Conservation (phyloP, 2,113 vertebrate genomes). For the Lamprotornis superbus region DNA sequence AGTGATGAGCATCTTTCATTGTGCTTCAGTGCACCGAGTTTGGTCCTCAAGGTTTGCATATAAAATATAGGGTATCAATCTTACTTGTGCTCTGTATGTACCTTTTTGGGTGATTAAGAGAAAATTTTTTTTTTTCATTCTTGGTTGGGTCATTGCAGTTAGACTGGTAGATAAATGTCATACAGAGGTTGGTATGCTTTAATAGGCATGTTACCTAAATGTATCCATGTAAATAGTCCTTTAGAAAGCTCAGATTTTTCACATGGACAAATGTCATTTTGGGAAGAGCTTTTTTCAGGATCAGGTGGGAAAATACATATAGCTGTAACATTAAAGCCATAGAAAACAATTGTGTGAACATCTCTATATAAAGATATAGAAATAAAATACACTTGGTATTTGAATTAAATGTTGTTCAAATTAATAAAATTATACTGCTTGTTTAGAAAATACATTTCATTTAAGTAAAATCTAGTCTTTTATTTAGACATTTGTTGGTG, state of each 20-base stretch:
- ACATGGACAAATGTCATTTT: not conserved
- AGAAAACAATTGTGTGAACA: not conserved
- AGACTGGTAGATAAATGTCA: not conserved
- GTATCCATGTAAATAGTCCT: not conserved
- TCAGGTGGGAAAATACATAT: not conserved
- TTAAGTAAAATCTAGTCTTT: not conserved
- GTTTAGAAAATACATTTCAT: not conserved
- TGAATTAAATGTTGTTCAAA: not conserved
- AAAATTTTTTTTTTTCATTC: not conserved
- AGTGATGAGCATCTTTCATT: not conserved
- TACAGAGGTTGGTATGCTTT: not conserved
- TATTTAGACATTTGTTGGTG: not conserved
- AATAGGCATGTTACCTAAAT: not conserved
- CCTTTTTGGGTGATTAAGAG: not conserved
- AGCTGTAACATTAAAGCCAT: not conserved
- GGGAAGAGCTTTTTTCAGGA: not conserved
- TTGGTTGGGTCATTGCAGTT: not conserved
- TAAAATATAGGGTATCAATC: not conserved
- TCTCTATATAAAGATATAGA: not conserved
- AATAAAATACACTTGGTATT: not conserved
- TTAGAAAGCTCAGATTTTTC: not conserved
- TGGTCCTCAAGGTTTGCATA: not conserved
- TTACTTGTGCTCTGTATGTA: not conserved
- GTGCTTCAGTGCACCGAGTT: not conserved
- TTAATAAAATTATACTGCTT: not conserved